phyloP scores from a whole-genome alignment of 2,113 vertebrate genomes.

The Laterallus jamaicensis region DNA sequence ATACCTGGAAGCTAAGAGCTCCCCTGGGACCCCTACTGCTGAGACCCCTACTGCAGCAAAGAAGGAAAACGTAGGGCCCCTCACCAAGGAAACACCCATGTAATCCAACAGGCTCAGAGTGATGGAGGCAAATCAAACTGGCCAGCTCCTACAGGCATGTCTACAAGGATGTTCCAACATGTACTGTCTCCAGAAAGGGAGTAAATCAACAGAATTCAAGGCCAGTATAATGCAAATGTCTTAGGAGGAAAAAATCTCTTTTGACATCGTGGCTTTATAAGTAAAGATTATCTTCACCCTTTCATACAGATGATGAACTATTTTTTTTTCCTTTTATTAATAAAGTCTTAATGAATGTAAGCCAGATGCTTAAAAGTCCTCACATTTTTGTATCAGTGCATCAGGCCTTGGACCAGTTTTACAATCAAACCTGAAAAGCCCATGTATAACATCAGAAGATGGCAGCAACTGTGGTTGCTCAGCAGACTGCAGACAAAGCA shows the following conservation, averaged over 20 bases:
- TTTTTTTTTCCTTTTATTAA: not conserved
- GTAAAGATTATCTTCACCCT: not conserved
- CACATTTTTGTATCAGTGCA: not conserved
- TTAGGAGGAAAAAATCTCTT: not conserved
- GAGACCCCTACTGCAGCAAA: not conserved
- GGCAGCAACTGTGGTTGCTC: not conserved
- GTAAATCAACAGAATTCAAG: not conserved
- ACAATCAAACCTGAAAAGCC: not conserved
- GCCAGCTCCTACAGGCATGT: not conserved
- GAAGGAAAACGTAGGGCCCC: not conserved
- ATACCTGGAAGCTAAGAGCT: slow-evolving; percentile 71
- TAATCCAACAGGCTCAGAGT: not conserved
- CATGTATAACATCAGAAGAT: not conserved
- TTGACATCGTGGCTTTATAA: not conserved
- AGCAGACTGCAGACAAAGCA: not conserved
- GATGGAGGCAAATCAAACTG: not conserved
- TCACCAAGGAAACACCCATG: not conserved
- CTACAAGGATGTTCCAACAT: not conserved
- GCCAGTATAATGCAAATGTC: not conserved
- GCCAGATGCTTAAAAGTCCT: not conserved
- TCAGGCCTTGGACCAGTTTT: not conserved
- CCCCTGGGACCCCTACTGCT: not conserved
- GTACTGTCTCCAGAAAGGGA: not conserved
- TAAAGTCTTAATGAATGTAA: not conserved
- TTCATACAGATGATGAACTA: not conserved